These are phyloP conservation scores for Dendroctonus ponderosae DNA, from an alignment of 1,140 invertebrate species.

Conservation along the genomic window DNA sequence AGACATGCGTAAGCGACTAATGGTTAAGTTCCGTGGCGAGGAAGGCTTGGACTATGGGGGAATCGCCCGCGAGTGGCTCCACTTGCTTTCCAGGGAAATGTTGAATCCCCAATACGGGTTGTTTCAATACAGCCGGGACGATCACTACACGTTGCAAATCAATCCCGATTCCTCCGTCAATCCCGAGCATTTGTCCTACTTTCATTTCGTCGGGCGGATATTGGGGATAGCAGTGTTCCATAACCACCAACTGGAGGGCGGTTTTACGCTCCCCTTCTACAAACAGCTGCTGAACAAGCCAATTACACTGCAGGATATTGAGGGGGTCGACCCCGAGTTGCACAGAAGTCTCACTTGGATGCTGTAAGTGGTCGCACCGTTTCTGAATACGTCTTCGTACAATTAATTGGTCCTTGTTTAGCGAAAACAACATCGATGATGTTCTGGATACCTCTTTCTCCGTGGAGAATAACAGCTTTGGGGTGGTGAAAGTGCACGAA, in stretches of 20 bases:
- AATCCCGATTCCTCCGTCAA: slow-evolving; percentile 86
- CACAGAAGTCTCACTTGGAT: slow-evolving; percentile 95
- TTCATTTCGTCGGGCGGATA: slow-evolving; percentile 95
- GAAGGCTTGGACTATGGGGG: slow-evolving; percentile 96
- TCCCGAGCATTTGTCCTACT: slow-evolving; percentile 94
- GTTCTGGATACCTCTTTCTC: slow-evolving; percentile 93
- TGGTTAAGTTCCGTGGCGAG: slow-evolving; percentile 96
- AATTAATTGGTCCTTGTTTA: slow-evolving; percentile 50
- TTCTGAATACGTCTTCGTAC: slow-evolving; percentile 1
- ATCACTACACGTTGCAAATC: slow-evolving; percentile 95
- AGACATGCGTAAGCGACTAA: slow-evolving; percentile 92
- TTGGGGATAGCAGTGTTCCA: slow-evolving; percentile 96
- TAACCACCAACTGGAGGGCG: slow-evolving; percentile 94
- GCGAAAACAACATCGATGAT: slow-evolving; percentile 90
- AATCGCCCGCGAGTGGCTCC: slow-evolving; percentile 94
- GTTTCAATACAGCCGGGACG: slow-evolving; percentile 94
- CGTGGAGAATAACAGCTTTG: slow-evolving; percentile 94
- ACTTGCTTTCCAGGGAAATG: slow-evolving; percentile 92
- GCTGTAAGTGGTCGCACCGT: slow-evolving; percentile 69
- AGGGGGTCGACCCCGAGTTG: slow-evolving; percentile 94
- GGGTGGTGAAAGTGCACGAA: slow-evolving; percentile 84
- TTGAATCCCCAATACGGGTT: slow-evolving; percentile 96
- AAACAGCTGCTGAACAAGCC: slow-evolving; percentile 94
- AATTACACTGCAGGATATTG: slow-evolving; percentile 90
- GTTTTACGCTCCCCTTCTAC: slow-evolving; percentile 96